A percentile compares a stretch with the other conserved stretches of the same genome.
These are phyloP conservation scores for Fukomys damarensis DNA, from an alignment of 2,113 vertebrate species.

Conservation along the genomic window DNA sequence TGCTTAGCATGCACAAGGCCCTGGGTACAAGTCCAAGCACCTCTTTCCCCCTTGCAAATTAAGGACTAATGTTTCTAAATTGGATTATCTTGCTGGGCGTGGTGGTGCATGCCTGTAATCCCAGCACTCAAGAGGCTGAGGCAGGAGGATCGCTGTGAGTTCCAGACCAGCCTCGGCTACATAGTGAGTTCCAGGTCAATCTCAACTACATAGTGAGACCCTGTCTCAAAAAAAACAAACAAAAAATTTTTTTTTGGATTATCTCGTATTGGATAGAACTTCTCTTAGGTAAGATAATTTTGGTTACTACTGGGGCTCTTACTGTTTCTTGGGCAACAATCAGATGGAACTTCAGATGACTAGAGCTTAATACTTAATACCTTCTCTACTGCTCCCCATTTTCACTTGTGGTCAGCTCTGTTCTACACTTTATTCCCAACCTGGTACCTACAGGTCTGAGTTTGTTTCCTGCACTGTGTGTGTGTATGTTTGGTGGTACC, in stretches of 20 bases:
- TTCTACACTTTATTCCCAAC: not conserved
- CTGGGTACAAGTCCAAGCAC: not conserved
- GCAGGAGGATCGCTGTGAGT: no score
- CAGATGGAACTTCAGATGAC: not conserved
- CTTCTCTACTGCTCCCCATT: no score
- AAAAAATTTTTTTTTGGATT: no score
- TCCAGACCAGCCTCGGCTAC: no score
- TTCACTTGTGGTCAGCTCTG: not conserved
- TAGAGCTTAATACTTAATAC: no score
- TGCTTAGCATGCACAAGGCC: not conserved
- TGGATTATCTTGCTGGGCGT: no score
- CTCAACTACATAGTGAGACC: no score
- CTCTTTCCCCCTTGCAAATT: not conserved
- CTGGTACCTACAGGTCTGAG: not conserved
- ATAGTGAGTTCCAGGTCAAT: no score
- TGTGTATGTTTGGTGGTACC: no score
- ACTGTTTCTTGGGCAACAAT: not conserved
- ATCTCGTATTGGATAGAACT: not conserved
- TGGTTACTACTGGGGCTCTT: not conserved
- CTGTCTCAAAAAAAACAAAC: no score
- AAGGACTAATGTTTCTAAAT: conserved; percentile 13
- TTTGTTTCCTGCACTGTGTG: not conserved
- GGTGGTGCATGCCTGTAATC: no score
- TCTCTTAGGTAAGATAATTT: not conserved
- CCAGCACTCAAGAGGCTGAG: no score